Base-by-base conservation (phyloP, 2,888 invertebrate species). In the Mystacides longicornis region DNA sequence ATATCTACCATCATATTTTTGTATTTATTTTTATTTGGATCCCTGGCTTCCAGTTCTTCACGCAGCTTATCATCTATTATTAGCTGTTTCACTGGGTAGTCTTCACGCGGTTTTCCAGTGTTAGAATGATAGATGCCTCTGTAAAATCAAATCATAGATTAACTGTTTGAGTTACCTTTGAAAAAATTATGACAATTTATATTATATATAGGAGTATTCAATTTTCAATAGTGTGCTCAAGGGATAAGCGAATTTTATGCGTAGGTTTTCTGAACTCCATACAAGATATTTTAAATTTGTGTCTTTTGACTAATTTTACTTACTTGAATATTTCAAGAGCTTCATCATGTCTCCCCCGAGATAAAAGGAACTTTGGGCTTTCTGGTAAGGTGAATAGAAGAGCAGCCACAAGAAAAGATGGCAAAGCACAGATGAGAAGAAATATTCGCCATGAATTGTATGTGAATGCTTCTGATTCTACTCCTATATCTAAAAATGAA, bases 391-490 rank as follows among this genome's bases (percentile, higher is more conserved):
- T 82, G 70, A 89, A 81, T 27, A 94, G 80, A 62, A 93, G 75
- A 59, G 86, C 83, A 54, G 89, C 92, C 56, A 94, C 93, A 60
- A 93, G 71, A 69, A 94, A 87, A 54, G 92, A 92, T 52, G 94
- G 94, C 65, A 91, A 71, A 63, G 93, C 88, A 79, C 93, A 93
- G 60, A 93, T 83, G 64, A 92, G 76, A 65, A 94, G 76, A 74
- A 93, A 94, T 66, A 94, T 88, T 66, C 93, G 83, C 94, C 94
- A 94, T 52, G 93, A 93, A 72, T 92, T 90, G 74, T 89, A 93
- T 23, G 82, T 82, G 72, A 93, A 91, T 52, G 79, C 73, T 50
- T 78, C 71, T 22, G 85, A 83, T 45, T 72, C 69, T 58, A 85
- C 80, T 63, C 89, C 89, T 66, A 90, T 85, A 64, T 80, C 86